phyloP scores from a whole-genome alignment of 2,888 invertebrate genomes.

The Ethmia dodecea region DNA sequence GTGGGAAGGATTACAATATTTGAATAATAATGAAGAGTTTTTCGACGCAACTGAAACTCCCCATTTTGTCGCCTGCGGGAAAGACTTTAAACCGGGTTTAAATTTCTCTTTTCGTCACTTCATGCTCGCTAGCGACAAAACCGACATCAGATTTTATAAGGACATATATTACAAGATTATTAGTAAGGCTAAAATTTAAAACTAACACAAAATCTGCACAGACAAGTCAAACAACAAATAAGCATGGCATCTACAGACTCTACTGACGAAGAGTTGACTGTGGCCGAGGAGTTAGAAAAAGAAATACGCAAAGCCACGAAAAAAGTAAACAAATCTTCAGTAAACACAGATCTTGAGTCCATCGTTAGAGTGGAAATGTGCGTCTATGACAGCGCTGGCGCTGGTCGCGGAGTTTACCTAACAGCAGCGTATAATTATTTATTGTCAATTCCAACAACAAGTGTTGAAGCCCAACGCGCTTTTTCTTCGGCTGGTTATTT shows the following conservation, averaged over 20 bases:
- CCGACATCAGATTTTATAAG: constrained; percentile 2
- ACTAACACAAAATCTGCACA: constrained; percentile 1
- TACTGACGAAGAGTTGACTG: constrained; percentile 2
- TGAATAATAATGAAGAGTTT: background rate
- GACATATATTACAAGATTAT: constrained; percentile 3
- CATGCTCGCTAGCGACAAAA: too few species aligned
- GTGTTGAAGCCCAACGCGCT: constrained; percentile 14
- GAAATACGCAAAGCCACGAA: background rate
- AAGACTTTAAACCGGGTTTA: too few species aligned
- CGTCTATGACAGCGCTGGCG: constrained; percentile 13
- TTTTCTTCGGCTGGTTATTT: constrained; percentile 14
- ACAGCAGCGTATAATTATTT: constrained; percentile 9
- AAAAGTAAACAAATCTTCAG: constrained; percentile 5
- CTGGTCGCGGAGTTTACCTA: constrained; percentile 8
- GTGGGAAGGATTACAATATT: background rate
- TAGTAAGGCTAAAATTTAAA: constrained; percentile 1
- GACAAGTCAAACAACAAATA: constrained; percentile 1
- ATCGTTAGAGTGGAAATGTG: constrained; percentile 15
- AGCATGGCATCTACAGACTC: constrained; percentile 1
- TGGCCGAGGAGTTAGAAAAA: constrained; percentile 2
- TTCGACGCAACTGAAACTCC: background rate
- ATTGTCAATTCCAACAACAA: constrained; percentile 12
- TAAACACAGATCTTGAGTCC: constrained; percentile 10
- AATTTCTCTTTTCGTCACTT: too few species aligned
- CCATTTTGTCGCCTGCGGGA: too few species aligned